Conservation (phyloP, 2,797 vertebrate genomes). For the Muscicapa striata region DNA sequence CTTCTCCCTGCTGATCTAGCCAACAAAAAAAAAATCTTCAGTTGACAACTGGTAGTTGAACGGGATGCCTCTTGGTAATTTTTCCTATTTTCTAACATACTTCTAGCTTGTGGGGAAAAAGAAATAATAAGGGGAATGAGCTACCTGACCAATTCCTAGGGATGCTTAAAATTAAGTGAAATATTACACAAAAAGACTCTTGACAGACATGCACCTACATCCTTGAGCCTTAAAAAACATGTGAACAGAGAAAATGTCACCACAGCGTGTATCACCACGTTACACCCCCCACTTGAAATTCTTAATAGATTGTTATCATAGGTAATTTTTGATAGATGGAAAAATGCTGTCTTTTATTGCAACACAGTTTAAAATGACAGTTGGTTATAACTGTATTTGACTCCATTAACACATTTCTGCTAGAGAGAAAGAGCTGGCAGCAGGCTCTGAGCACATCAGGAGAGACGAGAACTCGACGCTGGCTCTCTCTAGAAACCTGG, state of each 20-base stretch:
- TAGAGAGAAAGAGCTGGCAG: not conserved
- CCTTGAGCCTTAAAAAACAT: not conserved
- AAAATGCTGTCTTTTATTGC: not conserved
- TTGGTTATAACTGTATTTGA: not conserved
- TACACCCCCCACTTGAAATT: accelerated
- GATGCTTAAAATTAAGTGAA: not conserved
- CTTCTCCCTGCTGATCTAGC: not conserved
- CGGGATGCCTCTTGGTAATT: not conserved
- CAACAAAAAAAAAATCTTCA: not conserved
- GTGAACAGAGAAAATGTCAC: not conserved
- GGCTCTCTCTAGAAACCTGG: not conserved
- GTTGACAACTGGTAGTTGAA: not conserved
- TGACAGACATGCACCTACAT: not conserved
- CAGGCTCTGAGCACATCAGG: not conserved
- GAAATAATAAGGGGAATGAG: not conserved
- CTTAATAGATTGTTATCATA: accelerated
- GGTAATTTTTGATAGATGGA: not conserved
- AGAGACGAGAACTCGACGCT: not conserved
- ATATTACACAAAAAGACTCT: not conserved
- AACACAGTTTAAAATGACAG: not conserved
- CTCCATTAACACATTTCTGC: not conserved
- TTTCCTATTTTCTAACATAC: not conserved
- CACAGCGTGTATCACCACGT: accelerated
- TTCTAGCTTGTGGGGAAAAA: not conserved
- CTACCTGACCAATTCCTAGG: not conserved